Percentiles rank a stretch among this genome's conserved stretches.
These are phyloP conservation scores for Synchiropus splendidus DNA, from an alignment of 2,113 vertebrate genomes.

Conservation along the genomic window DNA sequence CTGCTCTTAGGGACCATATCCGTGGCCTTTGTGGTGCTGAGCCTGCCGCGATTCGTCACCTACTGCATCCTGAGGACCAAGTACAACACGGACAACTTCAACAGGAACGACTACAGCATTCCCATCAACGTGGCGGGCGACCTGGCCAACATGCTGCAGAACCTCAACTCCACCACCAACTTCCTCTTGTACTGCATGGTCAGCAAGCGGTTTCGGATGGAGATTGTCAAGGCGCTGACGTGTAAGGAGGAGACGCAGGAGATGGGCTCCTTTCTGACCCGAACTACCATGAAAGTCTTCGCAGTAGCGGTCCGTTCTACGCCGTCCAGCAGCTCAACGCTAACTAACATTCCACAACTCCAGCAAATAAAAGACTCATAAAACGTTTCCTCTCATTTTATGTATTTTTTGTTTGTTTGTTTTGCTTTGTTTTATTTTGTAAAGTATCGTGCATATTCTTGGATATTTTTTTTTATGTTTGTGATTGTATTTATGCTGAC, in stretches of 20 bases:
- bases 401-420: no score
- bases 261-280: constrained; percentile 33
- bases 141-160: constrained; percentile 71
- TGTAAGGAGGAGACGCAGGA: constrained; percentile 25
- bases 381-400: no score
- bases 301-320: constrained; percentile 27
- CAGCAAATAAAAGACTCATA: constrained; percentile 5
- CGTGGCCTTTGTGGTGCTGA: constrained; percentile 56
- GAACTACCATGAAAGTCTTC: constrained; percentile 61
- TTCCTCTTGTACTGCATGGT: constrained; percentile 70
- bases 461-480: no score
- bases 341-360: constrained; percentile 36
- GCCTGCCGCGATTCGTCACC: constrained; percentile 67
- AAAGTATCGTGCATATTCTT: no score
- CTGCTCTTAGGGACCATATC: constrained; percentile 62
- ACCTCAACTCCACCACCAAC: constrained; percentile 70
- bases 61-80: constrained; percentile 70
- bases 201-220: constrained; percentile 59
- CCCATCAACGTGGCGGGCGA: constrained; percentile 62
- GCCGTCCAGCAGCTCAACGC: constrained; percentile 5
- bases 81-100: constrained; percentile 54
- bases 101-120: constrained; percentile 63
- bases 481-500: no score
- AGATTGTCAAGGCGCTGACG: constrained; percentile 40
- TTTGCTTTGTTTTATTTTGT: no score